Conservation (phyloP, 2,113 vertebrate genomes). For the Zingel zingel region DNA sequence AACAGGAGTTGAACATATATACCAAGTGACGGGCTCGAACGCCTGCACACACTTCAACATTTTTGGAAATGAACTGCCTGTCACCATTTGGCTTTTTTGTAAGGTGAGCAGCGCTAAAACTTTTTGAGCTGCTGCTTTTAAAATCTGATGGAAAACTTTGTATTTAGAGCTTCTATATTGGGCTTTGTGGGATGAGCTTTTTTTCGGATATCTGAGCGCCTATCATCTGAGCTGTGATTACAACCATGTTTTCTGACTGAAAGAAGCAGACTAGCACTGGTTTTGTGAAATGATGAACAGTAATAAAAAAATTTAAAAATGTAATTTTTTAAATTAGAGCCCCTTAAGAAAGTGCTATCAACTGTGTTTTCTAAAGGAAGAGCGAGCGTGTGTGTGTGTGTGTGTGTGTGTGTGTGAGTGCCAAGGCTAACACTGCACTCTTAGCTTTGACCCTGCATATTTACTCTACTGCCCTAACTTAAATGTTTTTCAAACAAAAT, state of each 20-base stretch:
- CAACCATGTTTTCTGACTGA: constrained; percentile 20
- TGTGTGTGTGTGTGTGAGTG: no score
- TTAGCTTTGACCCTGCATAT: no score
- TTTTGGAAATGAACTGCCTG: constrained; percentile 25
- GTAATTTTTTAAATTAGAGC: no score
- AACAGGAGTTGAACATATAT: constrained; percentile 39
- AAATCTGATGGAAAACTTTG: constrained; percentile 31
- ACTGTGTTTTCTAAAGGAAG: no score
- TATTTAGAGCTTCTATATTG: constrained; percentile 41
- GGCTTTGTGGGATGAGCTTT: constrained; percentile 18
- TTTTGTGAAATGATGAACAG: no score
- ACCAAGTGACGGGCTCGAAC: constrained; percentile 5
- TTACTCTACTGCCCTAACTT: no score
- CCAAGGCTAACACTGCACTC: no score
- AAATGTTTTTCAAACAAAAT: no score
- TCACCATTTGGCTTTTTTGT: constrained; percentile 9
- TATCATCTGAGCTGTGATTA: constrained; percentile 30
- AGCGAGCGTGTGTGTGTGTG: no score
- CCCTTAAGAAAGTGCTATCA: no score
- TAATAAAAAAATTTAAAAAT: no score
- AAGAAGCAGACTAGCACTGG: neutral
- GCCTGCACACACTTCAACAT: neutral
- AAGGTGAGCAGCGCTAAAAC: constrained; percentile 21
- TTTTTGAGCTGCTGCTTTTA: neutral
- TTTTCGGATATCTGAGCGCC: neutral